Conservation (phyloP, 2,888 invertebrate genomes). For the Pocota personata region DNA sequence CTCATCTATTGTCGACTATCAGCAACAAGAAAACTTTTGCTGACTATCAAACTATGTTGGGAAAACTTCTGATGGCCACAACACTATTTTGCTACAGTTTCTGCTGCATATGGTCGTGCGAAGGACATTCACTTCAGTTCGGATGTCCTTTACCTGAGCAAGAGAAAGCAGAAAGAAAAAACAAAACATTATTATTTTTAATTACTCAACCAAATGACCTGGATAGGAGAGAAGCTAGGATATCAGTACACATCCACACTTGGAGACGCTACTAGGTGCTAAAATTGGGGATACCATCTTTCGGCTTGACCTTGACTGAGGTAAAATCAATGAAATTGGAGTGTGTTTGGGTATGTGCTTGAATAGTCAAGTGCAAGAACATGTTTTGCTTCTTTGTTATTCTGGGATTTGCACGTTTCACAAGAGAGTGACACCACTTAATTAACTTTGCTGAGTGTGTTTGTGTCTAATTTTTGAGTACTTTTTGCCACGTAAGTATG, state of each 20-base stretch:
- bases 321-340: slow-evolving; percentile 11
- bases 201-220: slow-evolving; percentile 52
- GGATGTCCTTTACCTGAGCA: slow-evolving; percentile 39
- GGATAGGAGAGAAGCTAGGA: not conserved
- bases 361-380: slow-evolving; percentile 14
- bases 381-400: slow-evolving; percentile 34
- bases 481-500: not conserved
- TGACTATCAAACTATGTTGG: slow-evolving; percentile 34
- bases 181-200: slow-evolving; percentile 56
- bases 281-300: slow-evolving; percentile 19
- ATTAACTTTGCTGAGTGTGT: slow-evolving; percentile 47
- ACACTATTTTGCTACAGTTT: slow-evolving; percentile 13
- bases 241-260: not conserved
- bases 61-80: slow-evolving; percentile 18
- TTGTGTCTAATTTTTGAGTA: slow-evolving; percentile 41
- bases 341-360: slow-evolving; percentile 1
- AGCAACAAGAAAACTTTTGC: slow-evolving; percentile 12
- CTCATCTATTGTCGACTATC: slow-evolving; percentile 33
- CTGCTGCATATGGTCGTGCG: not conserved
- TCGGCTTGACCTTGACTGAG: slow-evolving; percentile 13
- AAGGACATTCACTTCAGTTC: slow-evolving; percentile 24
- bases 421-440: slow-evolving; percentile 50
- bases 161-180: not conserved
- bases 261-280: not conserved
- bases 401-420: slow-evolving; percentile 31